A percentile compares a stretch with the other conserved stretches of the same genome.
Conservation (phyloP, 2,113 vertebrate species). For the Indicator indicator region DNA sequence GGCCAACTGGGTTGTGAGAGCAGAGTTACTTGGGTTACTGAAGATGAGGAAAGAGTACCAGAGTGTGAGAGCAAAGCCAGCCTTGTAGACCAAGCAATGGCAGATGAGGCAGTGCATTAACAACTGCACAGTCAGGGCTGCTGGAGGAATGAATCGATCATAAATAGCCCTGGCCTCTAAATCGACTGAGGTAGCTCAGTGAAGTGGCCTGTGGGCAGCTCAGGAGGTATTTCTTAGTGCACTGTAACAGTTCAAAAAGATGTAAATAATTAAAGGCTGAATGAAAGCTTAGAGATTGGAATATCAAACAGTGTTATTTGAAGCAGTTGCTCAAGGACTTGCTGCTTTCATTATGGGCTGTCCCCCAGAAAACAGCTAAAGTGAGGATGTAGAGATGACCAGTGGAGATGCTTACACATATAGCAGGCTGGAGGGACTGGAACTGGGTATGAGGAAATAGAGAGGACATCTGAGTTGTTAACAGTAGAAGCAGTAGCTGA, state of each 20-base stretch:
- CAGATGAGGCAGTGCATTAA: not conserved
- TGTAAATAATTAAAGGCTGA: constrained; percentile 13
- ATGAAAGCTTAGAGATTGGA: not conserved
- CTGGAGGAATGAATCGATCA: not conserved
- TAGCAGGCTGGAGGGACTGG: not conserved
- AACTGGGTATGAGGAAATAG: not conserved
- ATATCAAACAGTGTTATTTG: not conserved
- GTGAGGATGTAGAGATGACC: not conserved
- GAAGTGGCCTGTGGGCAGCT: not conserved
- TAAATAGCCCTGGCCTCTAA: not conserved
- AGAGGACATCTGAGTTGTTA: not conserved
- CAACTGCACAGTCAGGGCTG: not conserved
- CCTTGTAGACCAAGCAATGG: not conserved
- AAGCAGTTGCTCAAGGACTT: not conserved
- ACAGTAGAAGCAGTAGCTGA: not conserved
- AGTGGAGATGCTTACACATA: not conserved
- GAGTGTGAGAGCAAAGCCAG: not conserved
- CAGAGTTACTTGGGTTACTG: not conserved
- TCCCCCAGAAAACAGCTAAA: not conserved
- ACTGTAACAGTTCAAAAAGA: not conserved
- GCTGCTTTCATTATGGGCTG: not conserved
- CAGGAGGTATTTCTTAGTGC: not conserved
- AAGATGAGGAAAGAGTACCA: not conserved
- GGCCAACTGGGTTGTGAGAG: not conserved
- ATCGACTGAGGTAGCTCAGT: not conserved